phyloP scores from a whole-genome alignment of 2,113 vertebrate genomes.

The Lepus timidus region DNA sequence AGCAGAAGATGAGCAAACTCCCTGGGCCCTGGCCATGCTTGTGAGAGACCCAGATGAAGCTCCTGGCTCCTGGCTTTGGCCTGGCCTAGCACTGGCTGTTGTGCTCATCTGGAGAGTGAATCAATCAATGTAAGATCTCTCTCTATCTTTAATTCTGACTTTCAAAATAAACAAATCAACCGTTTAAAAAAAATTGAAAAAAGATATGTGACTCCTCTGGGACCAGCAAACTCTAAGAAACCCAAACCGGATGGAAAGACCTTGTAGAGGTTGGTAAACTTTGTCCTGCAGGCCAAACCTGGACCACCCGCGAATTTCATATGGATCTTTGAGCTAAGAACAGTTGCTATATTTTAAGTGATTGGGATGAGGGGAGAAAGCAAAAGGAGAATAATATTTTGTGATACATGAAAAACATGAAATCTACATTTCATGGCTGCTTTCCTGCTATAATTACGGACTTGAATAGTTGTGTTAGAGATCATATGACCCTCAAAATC shows the following conservation, averaged over 20 bases:
- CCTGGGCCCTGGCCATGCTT: no score
- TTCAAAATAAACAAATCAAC: background rate
- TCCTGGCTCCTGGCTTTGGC: no score
- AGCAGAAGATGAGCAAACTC: no score
- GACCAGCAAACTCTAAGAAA: background rate
- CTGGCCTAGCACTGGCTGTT: no score
- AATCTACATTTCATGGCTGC: background rate
- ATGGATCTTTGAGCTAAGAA: background rate
- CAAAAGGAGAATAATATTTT: conserved; percentile 36
- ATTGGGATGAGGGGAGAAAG: background rate
- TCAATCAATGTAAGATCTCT: no score
- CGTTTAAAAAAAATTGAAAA: background rate
- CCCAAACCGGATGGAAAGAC: background rate
- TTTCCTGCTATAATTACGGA: no score
- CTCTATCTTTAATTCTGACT: no score
- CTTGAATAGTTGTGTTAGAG: background rate
- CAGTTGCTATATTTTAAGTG: background rate
- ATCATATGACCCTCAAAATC: background rate
- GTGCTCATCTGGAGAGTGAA: no score
- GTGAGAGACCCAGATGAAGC: no score
- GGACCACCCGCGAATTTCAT: background rate
- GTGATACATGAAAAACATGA: background rate
- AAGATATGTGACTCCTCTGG: background rate
- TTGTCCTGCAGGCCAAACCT: fast-evolving
- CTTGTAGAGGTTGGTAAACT: background rate